Conservation (phyloP, 2,888 invertebrate species). For the Macrophya annulata region DNA sequence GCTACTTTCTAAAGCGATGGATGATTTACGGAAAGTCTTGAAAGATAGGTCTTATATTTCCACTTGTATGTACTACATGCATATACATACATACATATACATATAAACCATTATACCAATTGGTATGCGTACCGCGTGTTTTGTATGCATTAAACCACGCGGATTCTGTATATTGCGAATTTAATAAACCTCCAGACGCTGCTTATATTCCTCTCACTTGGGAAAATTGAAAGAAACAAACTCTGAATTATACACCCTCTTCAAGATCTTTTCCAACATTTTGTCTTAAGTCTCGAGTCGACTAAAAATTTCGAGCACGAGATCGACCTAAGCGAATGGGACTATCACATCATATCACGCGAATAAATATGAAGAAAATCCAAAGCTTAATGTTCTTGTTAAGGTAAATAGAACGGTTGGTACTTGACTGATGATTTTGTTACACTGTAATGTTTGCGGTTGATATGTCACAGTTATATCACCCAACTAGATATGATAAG, state of each 20-base stretch:
- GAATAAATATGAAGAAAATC: neutral
- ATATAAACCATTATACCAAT: neutral
- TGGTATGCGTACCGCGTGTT: neutral
- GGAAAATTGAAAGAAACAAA: neutral
- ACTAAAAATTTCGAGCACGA: neutral
- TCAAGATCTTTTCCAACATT: neutral
- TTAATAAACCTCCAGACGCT: neutral
- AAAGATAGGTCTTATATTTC: conserved; percentile 20
- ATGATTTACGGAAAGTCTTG: conserved; percentile 46
- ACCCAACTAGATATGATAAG: conserved; percentile 38
- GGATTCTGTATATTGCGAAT: neutral
- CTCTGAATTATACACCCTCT: too few relatives aligned
- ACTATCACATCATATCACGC: neutral
- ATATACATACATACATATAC: neutral
- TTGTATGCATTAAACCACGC: neutral
- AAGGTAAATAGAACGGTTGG: neutral
- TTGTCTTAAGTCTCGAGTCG: too few relatives aligned
- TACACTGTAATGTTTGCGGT: conserved; percentile 17
- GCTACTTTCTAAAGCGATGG: conserved; percentile 47
- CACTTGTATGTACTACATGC: neutral
- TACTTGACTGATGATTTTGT: neutral
- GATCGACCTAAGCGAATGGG: neutral
- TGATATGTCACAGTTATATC: conserved; percentile 18
- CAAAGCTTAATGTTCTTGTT: neutral
- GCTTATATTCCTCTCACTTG: neutral